phyloP scores from a whole-genome alignment of 2,113 vertebrate genomes.

The Grantiella picta region DNA sequence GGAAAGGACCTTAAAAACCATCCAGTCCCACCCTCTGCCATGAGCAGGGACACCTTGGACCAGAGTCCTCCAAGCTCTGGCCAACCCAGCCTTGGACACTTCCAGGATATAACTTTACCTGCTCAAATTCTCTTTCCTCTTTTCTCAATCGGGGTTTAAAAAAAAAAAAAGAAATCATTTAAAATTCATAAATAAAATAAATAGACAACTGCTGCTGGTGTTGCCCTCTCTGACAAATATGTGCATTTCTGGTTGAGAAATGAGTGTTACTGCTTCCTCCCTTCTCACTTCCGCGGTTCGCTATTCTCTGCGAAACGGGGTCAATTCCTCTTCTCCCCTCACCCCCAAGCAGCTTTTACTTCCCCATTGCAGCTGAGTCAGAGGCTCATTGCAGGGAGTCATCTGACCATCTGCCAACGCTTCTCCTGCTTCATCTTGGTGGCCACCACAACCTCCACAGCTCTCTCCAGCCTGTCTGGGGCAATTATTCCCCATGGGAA shows the following conservation, averaged over 20 bases:
- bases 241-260: not conserved
- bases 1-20: not conserved
- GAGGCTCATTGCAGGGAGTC: not conserved
- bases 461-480: not conserved
- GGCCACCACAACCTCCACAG: not conserved
- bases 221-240: not conserved
- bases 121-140: not conserved
- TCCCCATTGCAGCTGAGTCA: not conserved
- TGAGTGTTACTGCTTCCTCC: not conserved
- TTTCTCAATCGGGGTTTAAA: not conserved
- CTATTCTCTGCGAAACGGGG: rapidly evolving
- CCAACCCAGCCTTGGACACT: not conserved
- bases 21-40: not conserved
- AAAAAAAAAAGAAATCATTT: not conserved
- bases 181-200: not conserved
- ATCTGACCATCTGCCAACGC: rapidly evolving
- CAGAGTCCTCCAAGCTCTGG: not conserved
- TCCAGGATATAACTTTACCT: not conserved
- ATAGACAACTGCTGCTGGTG: not conserved
- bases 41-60: not conserved
- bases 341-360: not conserved
- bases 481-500: rapidly evolving
- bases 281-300: not conserved
- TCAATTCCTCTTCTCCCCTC: not conserved
- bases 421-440: no score